phyloP scores from a whole-genome alignment of 1,140 invertebrate species.

The Drosophila funebris region DNA sequence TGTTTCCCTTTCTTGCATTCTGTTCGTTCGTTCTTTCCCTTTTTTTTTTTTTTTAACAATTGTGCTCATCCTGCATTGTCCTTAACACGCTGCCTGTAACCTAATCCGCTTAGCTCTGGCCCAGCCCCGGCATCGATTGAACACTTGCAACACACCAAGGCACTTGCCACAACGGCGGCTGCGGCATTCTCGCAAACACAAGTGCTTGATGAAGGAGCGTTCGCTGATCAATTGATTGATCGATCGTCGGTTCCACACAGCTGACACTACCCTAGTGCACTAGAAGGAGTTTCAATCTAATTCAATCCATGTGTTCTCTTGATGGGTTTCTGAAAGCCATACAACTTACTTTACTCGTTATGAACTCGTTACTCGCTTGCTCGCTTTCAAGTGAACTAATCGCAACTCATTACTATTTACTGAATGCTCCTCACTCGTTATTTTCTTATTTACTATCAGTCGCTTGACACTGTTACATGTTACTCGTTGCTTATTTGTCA shows the following conservation, averaged over 20 bases:
- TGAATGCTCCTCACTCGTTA: not conserved
- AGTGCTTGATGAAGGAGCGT: constrained; percentile 22
- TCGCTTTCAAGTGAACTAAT: too few species aligned
- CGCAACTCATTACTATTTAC: not conserved
- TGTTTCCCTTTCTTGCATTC: constrained; percentile 13
- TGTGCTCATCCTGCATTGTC: constrained; percentile 45
- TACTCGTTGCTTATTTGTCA: too few species aligned
- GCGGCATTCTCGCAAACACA: not conserved
- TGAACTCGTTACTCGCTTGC: not conserved
- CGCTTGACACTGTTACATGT: too few species aligned
- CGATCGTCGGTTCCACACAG: constrained; percentile 4
- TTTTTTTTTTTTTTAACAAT: constrained; percentile 13
- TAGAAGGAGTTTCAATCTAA: not conserved
- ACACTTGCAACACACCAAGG: constrained; percentile 11
- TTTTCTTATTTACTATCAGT: too few species aligned
- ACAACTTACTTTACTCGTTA: not conserved
- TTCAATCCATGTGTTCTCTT: not conserved
- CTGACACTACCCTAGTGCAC: not conserved
- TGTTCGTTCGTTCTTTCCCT: not conserved
- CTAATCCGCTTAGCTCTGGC: constrained; percentile 58
- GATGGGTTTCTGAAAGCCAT: not conserved
- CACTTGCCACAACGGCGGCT: not conserved
- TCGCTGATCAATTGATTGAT: not conserved
- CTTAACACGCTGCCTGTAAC: constrained; percentile 62
- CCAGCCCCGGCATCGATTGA: not conserved